A percentile compares a stretch with the other conserved stretches of the same genome.
Evolutionary conservation across 2,113 vertebrate genomes (phyloP).

Genomic region (Apeltes quadracus): DNA sequence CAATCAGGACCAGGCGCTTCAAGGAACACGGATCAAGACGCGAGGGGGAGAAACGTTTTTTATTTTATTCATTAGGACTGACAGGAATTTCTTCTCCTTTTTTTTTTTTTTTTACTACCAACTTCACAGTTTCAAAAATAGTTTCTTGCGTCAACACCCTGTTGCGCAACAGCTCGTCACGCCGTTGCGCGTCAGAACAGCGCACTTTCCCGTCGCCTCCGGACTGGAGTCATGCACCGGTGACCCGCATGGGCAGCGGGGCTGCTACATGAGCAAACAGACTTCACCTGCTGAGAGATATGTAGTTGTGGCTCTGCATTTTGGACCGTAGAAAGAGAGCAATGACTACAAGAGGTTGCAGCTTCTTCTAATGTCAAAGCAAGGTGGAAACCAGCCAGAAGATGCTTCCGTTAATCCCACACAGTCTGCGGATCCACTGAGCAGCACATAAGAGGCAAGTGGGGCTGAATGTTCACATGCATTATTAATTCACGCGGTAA

Average conservation of each 20-base stretch:
- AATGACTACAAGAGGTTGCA: conserved; percentile 29
- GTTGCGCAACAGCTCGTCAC: too few relatives aligned
- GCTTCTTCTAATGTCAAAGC: conserved; percentile 35
- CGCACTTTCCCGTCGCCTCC: not conserved
- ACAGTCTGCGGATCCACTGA: conserved; percentile 39
- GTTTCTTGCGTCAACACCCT: not conserved
- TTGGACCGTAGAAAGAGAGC: conserved; percentile 7
- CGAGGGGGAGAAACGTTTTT: not conserved
- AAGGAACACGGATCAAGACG: not conserved
- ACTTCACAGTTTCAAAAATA: not conserved
- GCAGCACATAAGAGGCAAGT: not conserved
- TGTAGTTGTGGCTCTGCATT: not conserved
- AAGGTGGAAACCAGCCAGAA: not conserved
- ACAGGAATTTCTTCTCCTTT: not conserved
- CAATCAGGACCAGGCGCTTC: not conserved
- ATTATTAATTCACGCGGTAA: not conserved
- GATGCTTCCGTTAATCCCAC: conserved; percentile 37
- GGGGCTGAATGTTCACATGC: not conserved
- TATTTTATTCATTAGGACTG: not conserved
- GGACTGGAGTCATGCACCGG: not conserved
- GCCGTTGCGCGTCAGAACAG: not conserved
- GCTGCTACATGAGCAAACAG: not conserved
- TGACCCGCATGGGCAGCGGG: conserved; percentile 5
- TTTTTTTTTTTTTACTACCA: not conserved
- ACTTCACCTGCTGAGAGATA: not conserved